Conservation (phyloP, 2,888 invertebrate genomes). For the Ypsolopha sequella region DNA sequence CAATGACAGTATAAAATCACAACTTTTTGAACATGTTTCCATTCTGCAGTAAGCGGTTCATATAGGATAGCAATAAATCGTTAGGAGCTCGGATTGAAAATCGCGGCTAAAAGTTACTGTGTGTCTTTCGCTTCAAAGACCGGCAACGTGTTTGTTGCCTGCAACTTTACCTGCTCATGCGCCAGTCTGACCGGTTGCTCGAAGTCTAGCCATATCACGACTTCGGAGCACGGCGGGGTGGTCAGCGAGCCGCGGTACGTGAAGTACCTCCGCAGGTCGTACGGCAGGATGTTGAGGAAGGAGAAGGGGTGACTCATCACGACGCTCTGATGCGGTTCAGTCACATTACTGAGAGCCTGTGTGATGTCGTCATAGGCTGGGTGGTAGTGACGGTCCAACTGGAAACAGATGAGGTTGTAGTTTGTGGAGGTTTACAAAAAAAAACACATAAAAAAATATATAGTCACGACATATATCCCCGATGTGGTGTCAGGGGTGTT, state of each 20-base stretch:
- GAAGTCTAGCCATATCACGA: slow-evolving; percentile 90
- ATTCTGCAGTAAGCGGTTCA: no score
- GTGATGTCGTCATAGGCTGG: slow-evolving; percentile 73
- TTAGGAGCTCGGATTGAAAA: no score
- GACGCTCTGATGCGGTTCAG: slow-evolving; percentile 60
- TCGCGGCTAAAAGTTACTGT: no score
- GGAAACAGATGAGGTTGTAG: slow-evolving; percentile 11
- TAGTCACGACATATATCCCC: no score
- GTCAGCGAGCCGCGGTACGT: slow-evolving; percentile 89
- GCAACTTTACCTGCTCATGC: slow-evolving; percentile 70
- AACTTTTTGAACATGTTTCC: no score
- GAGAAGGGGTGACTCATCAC: slow-evolving; percentile 60
- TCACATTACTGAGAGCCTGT: slow-evolving; percentile 64
- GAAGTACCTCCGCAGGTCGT: slow-evolving; percentile 76
- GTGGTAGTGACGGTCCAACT: slow-evolving; percentile 63
- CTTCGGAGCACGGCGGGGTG: slow-evolving; percentile 88
- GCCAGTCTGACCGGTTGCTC: slow-evolving; percentile 77
- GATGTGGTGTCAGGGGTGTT: no score
- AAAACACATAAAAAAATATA: not conserved
- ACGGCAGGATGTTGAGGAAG: slow-evolving; percentile 65
- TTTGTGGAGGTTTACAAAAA: not conserved
- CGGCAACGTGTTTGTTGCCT: no score
- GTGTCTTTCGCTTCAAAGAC: no score
- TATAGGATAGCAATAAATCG: no score
- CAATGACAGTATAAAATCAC: no score